Conservation (phyloP, 53 echinoderm and acorn worm genomes). For the Paracentrotus lividus region DNA sequence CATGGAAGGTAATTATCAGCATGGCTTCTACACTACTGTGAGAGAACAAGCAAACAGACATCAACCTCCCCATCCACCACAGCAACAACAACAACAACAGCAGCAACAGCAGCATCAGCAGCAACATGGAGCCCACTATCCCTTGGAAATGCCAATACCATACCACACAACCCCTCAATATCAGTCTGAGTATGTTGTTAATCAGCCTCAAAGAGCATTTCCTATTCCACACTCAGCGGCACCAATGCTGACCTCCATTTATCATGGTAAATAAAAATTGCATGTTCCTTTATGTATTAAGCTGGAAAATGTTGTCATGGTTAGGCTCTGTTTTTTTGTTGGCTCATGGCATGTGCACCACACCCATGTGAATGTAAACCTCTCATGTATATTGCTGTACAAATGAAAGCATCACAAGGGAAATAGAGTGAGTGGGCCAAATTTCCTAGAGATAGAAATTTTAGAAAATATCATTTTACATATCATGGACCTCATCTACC, state of each 20-base stretch:
- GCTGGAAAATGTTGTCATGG: background rate
- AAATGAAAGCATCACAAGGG: too few species aligned
- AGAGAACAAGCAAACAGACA: constrained; percentile 10
- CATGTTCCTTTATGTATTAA: background rate
- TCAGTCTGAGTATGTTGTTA: background rate
- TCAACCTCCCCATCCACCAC: background rate
- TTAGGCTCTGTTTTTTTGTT: background rate
- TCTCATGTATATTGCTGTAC: too few species aligned
- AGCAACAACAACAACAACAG: background rate
- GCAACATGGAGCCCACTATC: constrained; percentile 21
- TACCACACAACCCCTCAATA: background rate
- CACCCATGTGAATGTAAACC: too few species aligned
- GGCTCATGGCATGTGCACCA: background rate
- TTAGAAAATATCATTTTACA: too few species aligned
- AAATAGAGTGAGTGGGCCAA: too few species aligned
- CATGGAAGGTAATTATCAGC: constrained; percentile 26
- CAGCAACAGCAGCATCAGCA: background rate
- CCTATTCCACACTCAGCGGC: background rate
- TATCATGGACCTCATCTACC: too few species aligned
- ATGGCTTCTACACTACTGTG: background rate
- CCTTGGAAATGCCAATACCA: constrained; percentile 31
- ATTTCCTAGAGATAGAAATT: too few species aligned
- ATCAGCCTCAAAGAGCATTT: background rate
- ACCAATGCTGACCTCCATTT: background rate
- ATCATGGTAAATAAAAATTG: background rate